Conservation (phyloP, 1,140 invertebrate genomes). For the Drosophila micromelanica region DNA sequence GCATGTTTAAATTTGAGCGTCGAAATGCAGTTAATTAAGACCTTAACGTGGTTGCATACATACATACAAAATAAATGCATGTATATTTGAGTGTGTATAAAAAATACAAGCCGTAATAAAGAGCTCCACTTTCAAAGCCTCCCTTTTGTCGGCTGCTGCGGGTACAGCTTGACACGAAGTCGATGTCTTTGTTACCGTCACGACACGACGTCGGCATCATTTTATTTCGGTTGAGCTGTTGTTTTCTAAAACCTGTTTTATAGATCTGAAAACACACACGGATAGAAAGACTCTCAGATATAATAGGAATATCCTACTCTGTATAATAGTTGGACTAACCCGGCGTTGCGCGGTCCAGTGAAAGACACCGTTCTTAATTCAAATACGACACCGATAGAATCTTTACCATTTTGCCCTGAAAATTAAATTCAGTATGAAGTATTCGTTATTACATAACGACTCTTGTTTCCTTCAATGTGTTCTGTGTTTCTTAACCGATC, state of each 20-base stretch:
- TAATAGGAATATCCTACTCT: neutral
- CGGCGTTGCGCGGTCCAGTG: neutral
- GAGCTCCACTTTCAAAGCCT: neutral
- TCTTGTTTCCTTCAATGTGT: no score
- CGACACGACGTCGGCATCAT: neutral
- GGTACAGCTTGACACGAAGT: neutral
- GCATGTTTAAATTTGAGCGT: neutral
- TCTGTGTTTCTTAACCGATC: no score
- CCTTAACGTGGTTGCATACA: neutral
- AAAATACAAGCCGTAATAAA: neutral
- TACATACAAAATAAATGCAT: neutral
- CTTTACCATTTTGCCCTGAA: no score
- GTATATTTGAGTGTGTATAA: neutral
- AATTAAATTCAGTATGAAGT: no score
- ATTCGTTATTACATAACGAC: no score
- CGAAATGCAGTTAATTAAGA: constrained; percentile 4
- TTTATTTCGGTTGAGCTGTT: neutral
- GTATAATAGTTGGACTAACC: neutral
- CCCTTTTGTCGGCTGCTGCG: constrained; percentile 3
- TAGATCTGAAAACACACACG: neutral
- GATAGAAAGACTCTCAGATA: neutral
- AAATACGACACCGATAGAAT: no score
- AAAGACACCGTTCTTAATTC: no score
- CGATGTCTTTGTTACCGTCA: constrained; percentile 6
- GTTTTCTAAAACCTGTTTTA: neutral